Percentiles rank a stretch among this genome's conserved stretches.
Evolutionary conservation across 2,113 vertebrate genomes (phyloP).

Genomic region (Pteronura brasiliensis): DNA sequence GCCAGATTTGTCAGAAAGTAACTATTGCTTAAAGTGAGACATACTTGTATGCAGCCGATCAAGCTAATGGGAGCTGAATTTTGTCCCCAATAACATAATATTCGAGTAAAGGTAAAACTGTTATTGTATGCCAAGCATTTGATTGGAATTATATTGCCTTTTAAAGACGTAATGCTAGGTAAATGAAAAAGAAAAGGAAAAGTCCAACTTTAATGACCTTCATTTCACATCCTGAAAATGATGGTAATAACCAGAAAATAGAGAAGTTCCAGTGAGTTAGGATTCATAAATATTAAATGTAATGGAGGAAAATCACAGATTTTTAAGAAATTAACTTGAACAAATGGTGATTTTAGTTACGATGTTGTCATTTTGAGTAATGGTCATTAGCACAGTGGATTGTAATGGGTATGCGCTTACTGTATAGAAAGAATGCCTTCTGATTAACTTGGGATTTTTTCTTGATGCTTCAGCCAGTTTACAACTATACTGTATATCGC

Average conservation of each 20-base stretch:
- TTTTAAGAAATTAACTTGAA: constrained; percentile 81
- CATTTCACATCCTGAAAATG: constrained; percentile 58
- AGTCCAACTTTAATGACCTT: constrained; percentile 67
- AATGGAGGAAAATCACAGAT: constrained; percentile 79
- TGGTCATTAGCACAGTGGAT: constrained; percentile 69
- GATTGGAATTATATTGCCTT: constrained; percentile 65
- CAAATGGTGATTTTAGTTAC: constrained; percentile 78
- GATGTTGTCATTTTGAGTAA: constrained; percentile 68
- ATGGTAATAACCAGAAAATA: constrained; percentile 76
- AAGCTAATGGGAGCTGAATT: constrained; percentile 15
- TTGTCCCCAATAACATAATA: constrained; percentile 5
- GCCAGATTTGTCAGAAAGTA: constrained; percentile 33
- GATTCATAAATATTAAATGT: constrained; percentile 80
- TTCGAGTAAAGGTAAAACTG: constrained; percentile 34
- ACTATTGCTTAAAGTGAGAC: neutral
- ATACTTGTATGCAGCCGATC: neutral
- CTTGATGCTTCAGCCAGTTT: constrained; percentile 61
- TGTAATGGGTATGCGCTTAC: constrained; percentile 67
- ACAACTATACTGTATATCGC: constrained; percentile 60
- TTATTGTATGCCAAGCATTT: constrained; percentile 41
- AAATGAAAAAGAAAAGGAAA: constrained; percentile 55
- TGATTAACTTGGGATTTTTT: constrained; percentile 71
- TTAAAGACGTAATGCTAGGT: constrained; percentile 47
- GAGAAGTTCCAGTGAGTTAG: constrained; percentile 68
- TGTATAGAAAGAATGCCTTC: constrained; percentile 71